phyloP scores from a whole-genome alignment of 2,888 invertebrate genomes.

The Didymodactylos carnosus region DNA sequence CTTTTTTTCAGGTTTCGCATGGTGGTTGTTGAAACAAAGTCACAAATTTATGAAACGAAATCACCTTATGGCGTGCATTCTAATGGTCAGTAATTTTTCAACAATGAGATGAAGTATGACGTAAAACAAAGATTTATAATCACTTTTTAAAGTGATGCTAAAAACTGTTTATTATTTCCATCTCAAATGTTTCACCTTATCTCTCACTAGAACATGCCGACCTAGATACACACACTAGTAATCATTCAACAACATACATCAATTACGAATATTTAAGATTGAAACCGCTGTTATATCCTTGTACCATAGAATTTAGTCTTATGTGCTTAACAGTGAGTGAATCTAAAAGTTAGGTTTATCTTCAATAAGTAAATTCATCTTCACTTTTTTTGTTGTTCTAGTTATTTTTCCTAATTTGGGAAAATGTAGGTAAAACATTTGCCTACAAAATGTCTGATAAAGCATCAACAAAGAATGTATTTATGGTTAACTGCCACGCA shows the following conservation, averaged over 20 bases:
- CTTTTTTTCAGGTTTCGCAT: background rate
- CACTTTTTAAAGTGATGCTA: too few species aligned
- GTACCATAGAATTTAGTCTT: constrained; percentile 11
- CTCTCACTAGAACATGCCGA: too few species aligned
- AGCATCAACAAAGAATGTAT: background rate
- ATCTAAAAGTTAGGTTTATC: background rate
- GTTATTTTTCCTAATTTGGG: background rate
- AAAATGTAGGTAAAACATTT: background rate
- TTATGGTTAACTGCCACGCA: constrained; percentile 11
- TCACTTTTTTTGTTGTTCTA: background rate
- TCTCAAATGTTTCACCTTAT: too few species aligned
- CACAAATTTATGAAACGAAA: background rate
- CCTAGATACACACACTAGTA: too few species aligned
- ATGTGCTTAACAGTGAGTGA: constrained; percentile 8
- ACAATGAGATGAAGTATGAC: too few species aligned
- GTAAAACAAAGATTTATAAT: too few species aligned
- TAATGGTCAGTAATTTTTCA: background rate
- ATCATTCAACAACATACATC: background rate
- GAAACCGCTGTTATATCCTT: constrained; percentile 10
- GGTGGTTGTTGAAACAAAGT: background rate
- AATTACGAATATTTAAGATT: background rate
- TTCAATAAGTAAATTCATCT: background rate
- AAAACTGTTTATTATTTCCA: too few species aligned
- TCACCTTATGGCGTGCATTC: too few species aligned
- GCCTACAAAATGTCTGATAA: background rate